phyloP scores from a whole-genome alignment of 2,113 vertebrate genomes.

The Aegypius monachus region DNA sequence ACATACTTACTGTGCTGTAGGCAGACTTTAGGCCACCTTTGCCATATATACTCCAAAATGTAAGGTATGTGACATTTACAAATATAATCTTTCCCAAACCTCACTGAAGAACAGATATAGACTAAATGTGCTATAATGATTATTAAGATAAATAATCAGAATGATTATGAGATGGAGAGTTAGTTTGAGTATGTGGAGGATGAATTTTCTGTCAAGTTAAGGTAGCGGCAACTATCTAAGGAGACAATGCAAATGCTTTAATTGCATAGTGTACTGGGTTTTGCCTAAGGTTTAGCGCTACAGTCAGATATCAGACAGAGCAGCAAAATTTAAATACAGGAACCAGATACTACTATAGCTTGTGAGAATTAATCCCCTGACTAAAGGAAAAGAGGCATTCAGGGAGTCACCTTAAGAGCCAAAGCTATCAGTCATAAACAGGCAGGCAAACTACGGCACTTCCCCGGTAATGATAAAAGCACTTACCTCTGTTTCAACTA shows the following conservation, averaged over 20 bases:
- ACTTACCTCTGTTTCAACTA: neutral
- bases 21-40: neutral
- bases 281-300: neutral
- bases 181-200: neutral
- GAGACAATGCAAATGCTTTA: neutral
- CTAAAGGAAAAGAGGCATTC: neutral
- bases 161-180: neutral
- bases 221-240: neutral
- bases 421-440: neutral
- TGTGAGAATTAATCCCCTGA: neutral
- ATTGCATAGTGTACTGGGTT: neutral
- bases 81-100: neutral
- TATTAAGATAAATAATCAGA: neutral
- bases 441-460: neutral
- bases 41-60: neutral
- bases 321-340: neutral
- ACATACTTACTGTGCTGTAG: neutral
- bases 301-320: neutral
- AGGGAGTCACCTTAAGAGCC: neutral
- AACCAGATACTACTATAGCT: neutral
- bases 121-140: neutral
- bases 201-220: neutral
- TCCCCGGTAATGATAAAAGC: neutral
- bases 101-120: neutral
- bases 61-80: neutral